These are phyloP conservation scores for Osmerus mordax DNA, from an alignment of 2,113 vertebrate species.

Conservation along the genomic window DNA sequence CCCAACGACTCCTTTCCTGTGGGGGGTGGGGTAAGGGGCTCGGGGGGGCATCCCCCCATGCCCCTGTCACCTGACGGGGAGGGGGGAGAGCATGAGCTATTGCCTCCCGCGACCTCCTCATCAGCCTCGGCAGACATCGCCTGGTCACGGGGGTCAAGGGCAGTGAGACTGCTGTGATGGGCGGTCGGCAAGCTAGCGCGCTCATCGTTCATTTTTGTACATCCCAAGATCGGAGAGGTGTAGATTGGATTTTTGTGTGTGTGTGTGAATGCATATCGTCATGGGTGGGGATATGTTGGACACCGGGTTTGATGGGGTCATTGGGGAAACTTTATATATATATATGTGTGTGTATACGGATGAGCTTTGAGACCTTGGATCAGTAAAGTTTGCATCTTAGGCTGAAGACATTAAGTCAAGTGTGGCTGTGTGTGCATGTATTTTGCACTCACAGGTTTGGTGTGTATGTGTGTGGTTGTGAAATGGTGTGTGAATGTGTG, in stretches of 20 bases:
- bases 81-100: constrained; percentile 4
- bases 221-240: constrained; percentile 34
- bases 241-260: constrained; percentile 41
- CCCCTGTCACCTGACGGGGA: constrained; percentile 16
- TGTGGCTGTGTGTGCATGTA: too few species aligned
- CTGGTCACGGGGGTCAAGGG: constrained; percentile 43
- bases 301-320: constrained; percentile 37
- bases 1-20: constrained; percentile 8
- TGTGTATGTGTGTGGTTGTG: background rate
- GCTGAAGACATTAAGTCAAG: background rate
- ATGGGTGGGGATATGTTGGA: constrained; percentile 6
- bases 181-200: constrained; percentile 34
- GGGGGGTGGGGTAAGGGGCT: too few species aligned
- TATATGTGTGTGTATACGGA: constrained; percentile 13
- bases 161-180: constrained; percentile 53
- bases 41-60: background rate
- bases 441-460: background rate
- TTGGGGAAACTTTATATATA: constrained; percentile 62
- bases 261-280: background rate
- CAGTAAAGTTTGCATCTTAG: constrained; percentile 22
- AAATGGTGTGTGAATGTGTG: constrained; percentile 9
- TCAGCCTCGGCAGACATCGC: background rate
- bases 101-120: background rate
- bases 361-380: constrained; percentile 46
- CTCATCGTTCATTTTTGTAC: constrained; percentile 65